Percentiles rank a stretch among this genome's conserved stretches.
phyloP scores from a whole-genome alignment of 1,140 invertebrate genomes.

The Lepidotrigona ventralis region DNA sequence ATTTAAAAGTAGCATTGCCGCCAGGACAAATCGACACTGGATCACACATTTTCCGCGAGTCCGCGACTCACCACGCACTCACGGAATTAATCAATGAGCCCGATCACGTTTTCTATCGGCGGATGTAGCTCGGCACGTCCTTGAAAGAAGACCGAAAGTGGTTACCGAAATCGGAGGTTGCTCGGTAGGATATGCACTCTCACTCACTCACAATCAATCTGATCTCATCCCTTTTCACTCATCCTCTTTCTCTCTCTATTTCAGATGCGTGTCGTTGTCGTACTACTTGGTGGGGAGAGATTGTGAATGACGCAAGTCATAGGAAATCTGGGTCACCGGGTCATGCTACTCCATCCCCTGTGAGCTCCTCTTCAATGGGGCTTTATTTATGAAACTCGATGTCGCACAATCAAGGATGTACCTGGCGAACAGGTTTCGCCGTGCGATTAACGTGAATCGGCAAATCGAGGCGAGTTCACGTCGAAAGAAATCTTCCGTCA shows the following conservation, averaged over 20 bases:
- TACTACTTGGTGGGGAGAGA: slow-evolving; percentile 66
- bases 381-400: slow-evolving; percentile 75
- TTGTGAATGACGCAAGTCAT: slow-evolving; percentile 79
- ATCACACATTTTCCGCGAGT: neutral
- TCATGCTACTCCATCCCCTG: slow-evolving; percentile 72
- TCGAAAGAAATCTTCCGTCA: neutral
- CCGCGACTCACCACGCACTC: neutral
- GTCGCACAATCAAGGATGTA: slow-evolving; percentile 55
- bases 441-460: neutral
- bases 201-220: slow-evolving; percentile 34
- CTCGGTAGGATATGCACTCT: slow-evolving; percentile 20
- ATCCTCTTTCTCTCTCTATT: slow-evolving; percentile 48
- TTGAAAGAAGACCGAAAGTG: slow-evolving; percentile 58
- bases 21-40: neutral
- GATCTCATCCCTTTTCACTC: slow-evolving; percentile 33
- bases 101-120: neutral
- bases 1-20: no score
- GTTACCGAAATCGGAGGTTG: slow-evolving; percentile 30
- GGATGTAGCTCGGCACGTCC: slow-evolving; percentile 26
- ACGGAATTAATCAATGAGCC: slow-evolving; percentile 11
- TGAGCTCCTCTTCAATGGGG: slow-evolving; percentile 75
- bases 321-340: slow-evolving; percentile 78
- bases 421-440: slow-evolving; percentile 14
- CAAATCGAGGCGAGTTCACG: neutral
- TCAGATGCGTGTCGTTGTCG: slow-evolving; percentile 62